Conservation (phyloP, 2,797 vertebrate species). For the Xerus rutilus region DNA sequence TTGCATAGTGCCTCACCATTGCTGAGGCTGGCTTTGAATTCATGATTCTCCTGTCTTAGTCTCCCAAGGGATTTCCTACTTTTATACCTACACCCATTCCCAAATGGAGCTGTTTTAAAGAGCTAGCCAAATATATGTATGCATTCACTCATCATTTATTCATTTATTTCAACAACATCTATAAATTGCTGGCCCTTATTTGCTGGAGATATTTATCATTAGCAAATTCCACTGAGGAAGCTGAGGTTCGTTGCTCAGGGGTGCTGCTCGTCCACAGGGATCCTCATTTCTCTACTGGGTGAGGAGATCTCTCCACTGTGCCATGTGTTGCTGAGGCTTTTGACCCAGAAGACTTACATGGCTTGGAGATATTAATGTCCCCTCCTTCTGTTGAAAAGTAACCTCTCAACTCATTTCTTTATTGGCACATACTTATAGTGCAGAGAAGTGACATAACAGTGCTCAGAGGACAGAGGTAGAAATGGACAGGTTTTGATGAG, state of each 20-base stretch:
- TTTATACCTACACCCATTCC: neutral
- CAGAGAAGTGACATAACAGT: neutral
- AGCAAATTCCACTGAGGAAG: neutral
- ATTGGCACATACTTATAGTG: slow-evolving; percentile 21
- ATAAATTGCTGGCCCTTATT: neutral
- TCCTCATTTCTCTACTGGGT: neutral
- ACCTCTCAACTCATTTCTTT: neutral
- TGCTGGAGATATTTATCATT: neutral
- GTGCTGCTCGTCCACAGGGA: fast-evolving
- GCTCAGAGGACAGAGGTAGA: neutral
- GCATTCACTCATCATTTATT: neutral
- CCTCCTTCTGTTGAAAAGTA: neutral
- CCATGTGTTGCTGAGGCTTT: neutral
- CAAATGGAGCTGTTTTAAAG: slow-evolving; percentile 2
- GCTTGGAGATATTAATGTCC: neutral
- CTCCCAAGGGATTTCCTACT: neutral
- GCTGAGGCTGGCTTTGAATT: too few relatives aligned
- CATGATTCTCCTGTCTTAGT: too few relatives aligned
- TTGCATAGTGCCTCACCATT: too few relatives aligned
- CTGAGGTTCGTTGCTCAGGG: neutral
- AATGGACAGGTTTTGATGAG: neutral
- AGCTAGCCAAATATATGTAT: neutral
- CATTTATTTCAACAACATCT: neutral
- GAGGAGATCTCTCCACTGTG: neutral
- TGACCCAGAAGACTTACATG: neutral